These are phyloP conservation scores for Panurus biarmicus DNA, from an alignment of 2,113 vertebrate genomes.

Conservation along the genomic window DNA sequence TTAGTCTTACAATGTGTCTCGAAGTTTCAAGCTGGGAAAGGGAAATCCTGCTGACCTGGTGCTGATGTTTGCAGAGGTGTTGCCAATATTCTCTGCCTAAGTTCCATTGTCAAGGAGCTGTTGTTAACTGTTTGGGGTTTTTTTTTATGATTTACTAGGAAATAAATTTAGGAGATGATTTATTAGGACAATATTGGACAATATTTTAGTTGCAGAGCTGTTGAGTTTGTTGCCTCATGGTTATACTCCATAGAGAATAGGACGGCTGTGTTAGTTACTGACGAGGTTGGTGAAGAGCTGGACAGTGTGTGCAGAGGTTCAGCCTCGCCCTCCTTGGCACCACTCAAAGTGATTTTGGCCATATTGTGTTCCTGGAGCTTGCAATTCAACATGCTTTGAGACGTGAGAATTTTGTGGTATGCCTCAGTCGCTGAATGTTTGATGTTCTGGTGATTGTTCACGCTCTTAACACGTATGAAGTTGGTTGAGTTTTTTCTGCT, in stretches of 20 bases:
- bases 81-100: accelerated
- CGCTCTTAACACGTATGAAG: accelerated
- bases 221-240: background rate
- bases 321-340: background rate
- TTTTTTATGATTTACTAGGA: background rate
- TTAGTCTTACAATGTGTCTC: background rate
- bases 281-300: accelerated
- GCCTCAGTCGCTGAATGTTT: background rate
- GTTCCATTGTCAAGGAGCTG: background rate
- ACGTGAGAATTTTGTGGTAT: accelerated
- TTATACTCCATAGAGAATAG: background rate
- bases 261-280: background rate
- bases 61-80: background rate
- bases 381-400: background rate
- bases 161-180: background rate
- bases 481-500: background rate
- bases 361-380: background rate
- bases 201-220: background rate
- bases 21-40: background rate
- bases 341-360: background rate
- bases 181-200: background rate
- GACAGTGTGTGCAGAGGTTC: background rate
- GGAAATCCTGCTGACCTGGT: background rate
- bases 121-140: accelerated
- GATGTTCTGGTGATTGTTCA: background rate